A percentile compares a stretch with the other conserved stretches of the same genome.
phyloP scores from a whole-genome alignment of 2,113 vertebrate species.

The Phylloscopus trochiloides region DNA sequence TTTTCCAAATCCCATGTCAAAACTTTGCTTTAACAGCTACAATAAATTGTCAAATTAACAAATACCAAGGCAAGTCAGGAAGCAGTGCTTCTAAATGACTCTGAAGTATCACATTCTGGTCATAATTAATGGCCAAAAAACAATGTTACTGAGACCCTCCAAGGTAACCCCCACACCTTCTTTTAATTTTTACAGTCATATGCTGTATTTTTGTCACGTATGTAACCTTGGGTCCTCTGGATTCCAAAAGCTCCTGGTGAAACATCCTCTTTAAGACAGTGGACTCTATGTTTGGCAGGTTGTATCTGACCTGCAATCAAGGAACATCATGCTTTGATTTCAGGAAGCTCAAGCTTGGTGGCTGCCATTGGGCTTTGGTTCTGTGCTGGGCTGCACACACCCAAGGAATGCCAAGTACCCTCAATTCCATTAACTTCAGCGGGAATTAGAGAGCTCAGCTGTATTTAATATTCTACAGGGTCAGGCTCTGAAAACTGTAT shows the following conservation, averaged over 20 bases:
- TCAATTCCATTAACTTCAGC: conserved; percentile 51
- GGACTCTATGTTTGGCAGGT: neutral
- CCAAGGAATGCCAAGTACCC: neutral
- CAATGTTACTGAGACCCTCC: neutral
- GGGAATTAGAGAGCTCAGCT: conserved; percentile 48
- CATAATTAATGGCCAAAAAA: neutral
- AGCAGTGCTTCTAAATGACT: neutral
- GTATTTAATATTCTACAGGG: conserved; percentile 48
- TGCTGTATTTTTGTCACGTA: fast-evolving
- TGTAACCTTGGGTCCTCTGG: neutral
- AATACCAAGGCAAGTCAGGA: neutral
- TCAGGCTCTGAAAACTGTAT: conserved; percentile 50
- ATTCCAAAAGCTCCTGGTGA: neutral
- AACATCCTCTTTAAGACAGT: neutral
- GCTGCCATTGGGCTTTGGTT: neutral
- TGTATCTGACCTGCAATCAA: fast-evolving
- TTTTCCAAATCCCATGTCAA: neutral
- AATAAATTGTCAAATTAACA: neutral
- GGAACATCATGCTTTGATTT: neutral
- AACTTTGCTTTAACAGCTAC: neutral
- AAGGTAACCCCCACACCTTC: neutral
- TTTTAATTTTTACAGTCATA: neutral
- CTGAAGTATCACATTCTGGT: neutral
- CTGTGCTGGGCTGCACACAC: neutral
- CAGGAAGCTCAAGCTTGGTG: neutral